These are phyloP conservation scores for Corvus moneduloides DNA, from an alignment of 2,113 vertebrate genomes.

Conservation along the genomic window DNA sequence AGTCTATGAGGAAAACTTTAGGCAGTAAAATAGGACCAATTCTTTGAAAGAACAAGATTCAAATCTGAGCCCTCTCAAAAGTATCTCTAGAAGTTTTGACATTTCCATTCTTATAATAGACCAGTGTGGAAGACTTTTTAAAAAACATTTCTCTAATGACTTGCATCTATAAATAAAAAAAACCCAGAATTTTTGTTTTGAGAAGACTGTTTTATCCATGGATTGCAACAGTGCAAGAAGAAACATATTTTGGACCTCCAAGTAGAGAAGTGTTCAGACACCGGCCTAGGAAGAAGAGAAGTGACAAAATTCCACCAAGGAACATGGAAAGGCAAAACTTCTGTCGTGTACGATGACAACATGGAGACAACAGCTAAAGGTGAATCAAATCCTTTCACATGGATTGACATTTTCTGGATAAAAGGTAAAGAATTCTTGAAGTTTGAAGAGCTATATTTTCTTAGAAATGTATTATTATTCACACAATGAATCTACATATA, in stretches of 20 bases:
- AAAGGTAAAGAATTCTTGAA: not conserved
- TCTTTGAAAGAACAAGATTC: not conserved
- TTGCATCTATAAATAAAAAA: not conserved
- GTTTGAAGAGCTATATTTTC: not conserved
- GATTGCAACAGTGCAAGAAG: not conserved
- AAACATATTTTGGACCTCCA: not conserved
- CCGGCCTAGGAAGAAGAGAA: not conserved
- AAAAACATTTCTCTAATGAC: rapidly evolving
- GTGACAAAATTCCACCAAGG: not conserved
- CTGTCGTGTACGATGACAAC: not conserved
- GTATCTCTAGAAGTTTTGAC: not conserved
- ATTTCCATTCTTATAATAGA: not conserved
- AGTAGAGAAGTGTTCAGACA: not conserved
- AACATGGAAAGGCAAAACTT: not conserved
- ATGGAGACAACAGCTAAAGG: not conserved
- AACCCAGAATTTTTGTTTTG: not conserved
- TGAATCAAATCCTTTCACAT: not conserved
- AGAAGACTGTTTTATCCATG: not conserved
- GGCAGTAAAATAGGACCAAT: not conserved
- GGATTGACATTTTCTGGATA: not conserved
- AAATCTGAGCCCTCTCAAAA: not conserved
- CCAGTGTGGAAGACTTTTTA: not conserved
- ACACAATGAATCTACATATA: not conserved
- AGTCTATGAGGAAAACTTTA: not conserved
- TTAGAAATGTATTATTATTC: not conserved